Percentiles rank a stretch among this genome's conserved stretches.
These are phyloP conservation scores for Schizopygopsis pylzovi DNA, from an alignment of 2,797 vertebrate species.

Conservation along the genomic window DNA sequence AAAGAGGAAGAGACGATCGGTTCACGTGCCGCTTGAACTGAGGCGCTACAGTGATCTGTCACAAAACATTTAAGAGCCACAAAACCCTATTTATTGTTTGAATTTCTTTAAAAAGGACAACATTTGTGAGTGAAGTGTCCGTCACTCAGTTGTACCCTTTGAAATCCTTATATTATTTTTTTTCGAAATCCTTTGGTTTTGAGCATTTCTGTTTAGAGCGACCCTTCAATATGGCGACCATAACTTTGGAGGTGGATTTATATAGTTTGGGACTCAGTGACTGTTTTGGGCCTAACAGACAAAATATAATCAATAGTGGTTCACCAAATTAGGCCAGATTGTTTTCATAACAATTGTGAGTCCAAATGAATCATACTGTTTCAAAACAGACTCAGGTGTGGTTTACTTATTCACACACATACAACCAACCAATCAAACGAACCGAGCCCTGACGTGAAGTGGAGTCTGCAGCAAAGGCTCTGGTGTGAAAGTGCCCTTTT, in stretches of 20 bases:
- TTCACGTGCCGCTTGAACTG: too few species aligned
- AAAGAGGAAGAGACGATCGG: too few species aligned
- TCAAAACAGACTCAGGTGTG: not conserved
- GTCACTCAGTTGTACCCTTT: not conserved
- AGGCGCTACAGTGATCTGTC: too few species aligned
- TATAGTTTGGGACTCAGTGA: not conserved
- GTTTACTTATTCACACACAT: not conserved
- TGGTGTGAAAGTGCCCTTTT: not conserved
- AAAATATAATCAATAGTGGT: not conserved
- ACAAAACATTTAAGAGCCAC: too few species aligned
- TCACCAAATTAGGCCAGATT: not conserved
- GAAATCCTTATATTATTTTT: not conserved
- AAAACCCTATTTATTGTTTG: too few species aligned
- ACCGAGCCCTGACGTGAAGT: not conserved
- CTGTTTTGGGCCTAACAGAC: not conserved
- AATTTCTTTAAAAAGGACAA: too few species aligned
- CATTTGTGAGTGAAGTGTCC: too few species aligned
- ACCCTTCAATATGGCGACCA: too few species aligned
- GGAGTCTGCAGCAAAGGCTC: conserved; percentile 59
- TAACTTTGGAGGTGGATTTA: not conserved
- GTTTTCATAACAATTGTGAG: not conserved
- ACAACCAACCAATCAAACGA: not conserved
- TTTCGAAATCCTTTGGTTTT: too few species aligned
- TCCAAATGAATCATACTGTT: not conserved
- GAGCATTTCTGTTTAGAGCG: too few species aligned